Evolutionary conservation across 92 coral and sea anemone genomes (phyloP), one percentile per base, ranked within the genome.

Genomic region (Palythoa grandis): DNA sequence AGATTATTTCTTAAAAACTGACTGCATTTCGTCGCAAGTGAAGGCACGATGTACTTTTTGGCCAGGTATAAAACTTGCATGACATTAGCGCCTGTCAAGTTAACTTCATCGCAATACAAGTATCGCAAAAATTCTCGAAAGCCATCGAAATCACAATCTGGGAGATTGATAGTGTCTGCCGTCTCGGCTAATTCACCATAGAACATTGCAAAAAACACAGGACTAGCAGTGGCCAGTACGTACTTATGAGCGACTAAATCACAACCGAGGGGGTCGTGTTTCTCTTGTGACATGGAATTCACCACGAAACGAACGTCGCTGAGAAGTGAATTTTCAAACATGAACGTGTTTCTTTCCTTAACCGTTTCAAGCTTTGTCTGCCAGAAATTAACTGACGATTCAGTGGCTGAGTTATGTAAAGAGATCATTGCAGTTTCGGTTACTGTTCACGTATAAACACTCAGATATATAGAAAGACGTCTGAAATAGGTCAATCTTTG

Each of bases 161-260:
- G 70, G 35, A 87, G 72, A 52, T 71, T 35, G 53, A 79, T 20
- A 6, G 47, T 56, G 72, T 89, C 74, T 69, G 71, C 70, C 24
- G 73, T 39, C 88, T 82, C 90, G 12, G 89, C 89, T n/a, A 92
- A 82, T 22, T 56, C 85, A 20, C 95, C 92, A 76, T 89, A 87
- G 86, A 92, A 92, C 95, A 92, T 92, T 68, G 91, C 92, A 38
- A 66, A 86, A 74, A 92, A 92, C 23, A 92, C 95, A 61, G 92
- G 91, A 76, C 92, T 89, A 29, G 88, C 70, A 25, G 84, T 87
- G 47, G 88, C 72, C 14, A 90, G 61, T 2, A 90, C 86, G 20
- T 86, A 87, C 72, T 86, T 90, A 83, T 90, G 92, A 47, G 92
- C 90, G 52, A 80, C 39, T 7, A 71, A n/a, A 50, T 65, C 24